Evolutionary conservation across 1,140 invertebrate species (phyloP), one percentile per base, ranked within the genome.

Genomic region (Drosophila sp.): DNA sequence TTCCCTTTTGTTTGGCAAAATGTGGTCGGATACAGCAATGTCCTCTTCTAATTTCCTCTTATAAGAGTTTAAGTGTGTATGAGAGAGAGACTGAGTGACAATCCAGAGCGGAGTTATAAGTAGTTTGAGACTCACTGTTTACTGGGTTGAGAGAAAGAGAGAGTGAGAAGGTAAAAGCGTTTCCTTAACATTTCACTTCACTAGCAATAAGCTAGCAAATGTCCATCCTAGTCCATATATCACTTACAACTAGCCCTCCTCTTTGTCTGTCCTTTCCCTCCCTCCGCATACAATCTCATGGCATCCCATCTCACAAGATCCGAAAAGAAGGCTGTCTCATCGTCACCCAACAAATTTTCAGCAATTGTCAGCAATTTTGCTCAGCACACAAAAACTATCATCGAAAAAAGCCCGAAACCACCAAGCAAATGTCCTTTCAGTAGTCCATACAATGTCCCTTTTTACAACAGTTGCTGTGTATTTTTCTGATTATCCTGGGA

Each of bases 281-380:
- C 17, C 17, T 17, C 17, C 17, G 17, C 17, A 17, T 17, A 17
- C 17, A 17, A 17, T 17, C 17, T 17, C 27, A 47, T 23, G 6
- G 17, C 23, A 5, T 41, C n/a, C 8, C 44, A 27, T 47, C 8
- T 17, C 2, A 35, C 29, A 67, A 23, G n/a, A 23, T n/a, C 41
- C 17, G n/a, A 5, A 17, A 1, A 7, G 7, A 35, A 25, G 65
- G 41, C 7, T 47, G 44, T 23, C 61, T 65, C 65, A 72, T 65
- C 68, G 73, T 57, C 71, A 78, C 70, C 81, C 67, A 6, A 60
- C 61, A 41, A 67, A 73, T 89, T 87, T 87, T 87, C 68, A 77
- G 84, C 84, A 87, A 87, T 87, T 87, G 84, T 87, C 84, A 87
- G 84, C 84, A 80, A 84, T 89, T 87, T 89, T 77, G 60, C 83